phyloP scores from a whole-genome alignment of 2,888 invertebrate genomes.

The Meandrusa payeni region DNA sequence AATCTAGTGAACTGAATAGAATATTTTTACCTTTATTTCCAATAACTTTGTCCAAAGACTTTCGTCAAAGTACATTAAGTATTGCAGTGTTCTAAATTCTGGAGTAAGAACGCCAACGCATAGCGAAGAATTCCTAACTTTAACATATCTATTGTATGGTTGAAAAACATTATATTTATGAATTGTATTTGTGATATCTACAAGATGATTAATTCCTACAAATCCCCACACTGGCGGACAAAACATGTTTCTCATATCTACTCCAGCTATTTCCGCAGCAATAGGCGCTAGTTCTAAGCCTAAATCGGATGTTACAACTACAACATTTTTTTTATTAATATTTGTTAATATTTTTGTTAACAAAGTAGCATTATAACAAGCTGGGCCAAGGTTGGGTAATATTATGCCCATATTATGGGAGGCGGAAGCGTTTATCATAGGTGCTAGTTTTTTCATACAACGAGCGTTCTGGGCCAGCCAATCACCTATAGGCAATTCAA shows the following conservation, averaged over 20 bases:
- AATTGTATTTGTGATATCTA: conserved; percentile 77
- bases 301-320: conserved; percentile 79
- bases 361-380: conserved; percentile 80
- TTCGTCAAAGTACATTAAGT: conserved; percentile 65
- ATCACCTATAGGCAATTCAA: conserved; percentile 49
- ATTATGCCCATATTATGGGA: conserved; percentile 69
- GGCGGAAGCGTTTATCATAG: conserved; percentile 72
- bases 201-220: conserved; percentile 76
- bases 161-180: conserved; percentile 74
- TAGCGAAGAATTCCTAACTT: conserved; percentile 70
- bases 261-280: conserved; percentile 63
- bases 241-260: conserved; percentile 71
- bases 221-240: conserved; percentile 85
- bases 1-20: too few species aligned
- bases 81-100: conserved; percentile 77
- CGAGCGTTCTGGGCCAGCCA: conserved; percentile 57
- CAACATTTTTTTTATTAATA: conserved; percentile 69
- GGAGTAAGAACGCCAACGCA: conserved; percentile 70
- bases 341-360: conserved; percentile 58
- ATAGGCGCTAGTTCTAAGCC: conserved; percentile 68
- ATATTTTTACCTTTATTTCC: conserved; percentile 52
- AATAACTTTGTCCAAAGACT: conserved; percentile 54
- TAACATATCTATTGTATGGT: conserved; percentile 73
- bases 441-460: conserved; percentile 62
- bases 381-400: conserved; percentile 76